A percentile compares a stretch with the other conserved stretches of the same genome.
These are phyloP conservation scores for Lophius piscatorius DNA, from an alignment of 2,113 vertebrate species.

Conservation along the genomic window DNA sequence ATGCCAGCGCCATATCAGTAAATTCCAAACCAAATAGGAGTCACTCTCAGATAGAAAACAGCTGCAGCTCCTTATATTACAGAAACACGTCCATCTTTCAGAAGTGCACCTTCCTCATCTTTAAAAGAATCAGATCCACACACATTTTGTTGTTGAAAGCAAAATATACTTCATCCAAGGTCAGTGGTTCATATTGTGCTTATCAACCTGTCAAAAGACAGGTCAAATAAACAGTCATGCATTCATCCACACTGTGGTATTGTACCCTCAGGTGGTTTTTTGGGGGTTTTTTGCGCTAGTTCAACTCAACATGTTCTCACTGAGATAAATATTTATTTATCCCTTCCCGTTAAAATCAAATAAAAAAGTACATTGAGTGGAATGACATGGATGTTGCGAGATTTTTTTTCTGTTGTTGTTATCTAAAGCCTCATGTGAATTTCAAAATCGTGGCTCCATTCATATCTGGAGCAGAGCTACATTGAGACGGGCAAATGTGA, in stretches of 20 bases:
- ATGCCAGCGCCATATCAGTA: slow-evolving; percentile 6
- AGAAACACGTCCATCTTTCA: slow-evolving; percentile 24
- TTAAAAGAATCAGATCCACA: slow-evolving; percentile 6
- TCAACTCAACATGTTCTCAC: slow-evolving; percentile 17
- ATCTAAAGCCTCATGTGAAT: no score
- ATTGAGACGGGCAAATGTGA: no score
- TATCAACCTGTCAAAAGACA: slow-evolving; percentile 8
- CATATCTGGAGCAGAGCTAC: no score
- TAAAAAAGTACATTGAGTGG: background rate
- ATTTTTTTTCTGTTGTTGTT: no score
- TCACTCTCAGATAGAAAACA: slow-evolving; percentile 32
- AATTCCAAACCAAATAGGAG: slow-evolving; percentile 20
- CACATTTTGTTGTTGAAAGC: slow-evolving; percentile 2
- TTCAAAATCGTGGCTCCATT: no score
- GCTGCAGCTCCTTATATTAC: slow-evolving; percentile 29
- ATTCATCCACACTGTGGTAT: background rate
- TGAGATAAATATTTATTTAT: slow-evolving; percentile 2
- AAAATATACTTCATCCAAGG: slow-evolving; percentile 28
- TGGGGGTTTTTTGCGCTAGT: slow-evolving; percentile 7
- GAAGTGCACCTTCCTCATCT: slow-evolving; percentile 25
- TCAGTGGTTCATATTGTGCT: slow-evolving; percentile 21
- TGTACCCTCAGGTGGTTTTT: background rate
- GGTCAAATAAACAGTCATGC: background rate
- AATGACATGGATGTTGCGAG: background rate
- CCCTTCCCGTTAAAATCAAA: background rate